Base-by-base conservation (phyloP, 2,797 vertebrate species). In the Chanos chanos region DNA sequence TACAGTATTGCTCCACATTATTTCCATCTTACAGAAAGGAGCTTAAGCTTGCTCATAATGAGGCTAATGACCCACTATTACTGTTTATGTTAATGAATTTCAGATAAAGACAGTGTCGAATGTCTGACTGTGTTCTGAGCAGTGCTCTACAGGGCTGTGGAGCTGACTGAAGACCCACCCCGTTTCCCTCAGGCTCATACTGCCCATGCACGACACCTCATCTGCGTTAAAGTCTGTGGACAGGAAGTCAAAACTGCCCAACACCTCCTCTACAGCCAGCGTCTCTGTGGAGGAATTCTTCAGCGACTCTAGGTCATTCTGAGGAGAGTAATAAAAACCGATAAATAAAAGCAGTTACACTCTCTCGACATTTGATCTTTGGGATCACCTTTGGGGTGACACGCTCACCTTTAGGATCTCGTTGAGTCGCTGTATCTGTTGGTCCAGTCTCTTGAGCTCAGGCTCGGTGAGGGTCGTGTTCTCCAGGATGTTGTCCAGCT, bases 231-330 rank as follows among this genome's bases (percentile, higher is more conserved):
- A 87, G 77, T 96, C 92, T 0, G 87, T 41, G 0, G 91, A 93
- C 67, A 99, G 78, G 71, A 99, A 97, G 80, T 96, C 92, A 45
- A 98, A 98, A 72, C 92, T 97, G 68, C 92, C 92, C 70, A 98
- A 81, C 36, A 94, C 92, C 31, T 92, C 92, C 69, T 95, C 93
- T 16, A 94, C 89, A 63, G 90, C 91, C 45, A 98, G 86, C 25
- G 91, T 94, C 66, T 97, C 93, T 45, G 89, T 73, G 0, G 92
- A 94, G 1, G 86, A 78, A 0, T 85, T 82, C 50, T 82, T 90
- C 50, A 65, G 63, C 65, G 83, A 52, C 7, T 83, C 86, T 3
- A 85, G 72, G 61, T 89, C 63, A 7, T 86, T 89, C 89, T 90
- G 73, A 5, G 31, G 47, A 10, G 25, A 49, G 22, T 15, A 37